Evolutionary conservation across 2,888 invertebrate species (phyloP).

Genomic region (Chrysolina americana): DNA sequence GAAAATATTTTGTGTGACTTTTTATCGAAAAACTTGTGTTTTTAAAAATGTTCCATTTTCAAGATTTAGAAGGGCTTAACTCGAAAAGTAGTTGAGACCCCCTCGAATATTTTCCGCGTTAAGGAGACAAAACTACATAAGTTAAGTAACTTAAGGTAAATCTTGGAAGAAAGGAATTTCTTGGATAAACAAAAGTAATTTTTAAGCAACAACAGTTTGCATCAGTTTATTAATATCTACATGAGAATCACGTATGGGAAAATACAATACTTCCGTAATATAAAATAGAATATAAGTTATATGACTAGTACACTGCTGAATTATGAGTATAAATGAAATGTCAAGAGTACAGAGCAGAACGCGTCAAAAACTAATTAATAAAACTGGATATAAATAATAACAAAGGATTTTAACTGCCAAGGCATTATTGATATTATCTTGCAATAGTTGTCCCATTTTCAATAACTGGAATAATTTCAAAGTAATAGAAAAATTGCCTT

Average conservation of each 20-base stretch:
- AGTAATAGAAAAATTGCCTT: too few species aligned
- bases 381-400: neutral
- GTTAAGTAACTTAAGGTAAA: too few species aligned
- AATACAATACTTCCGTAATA: constrained; percentile 53
- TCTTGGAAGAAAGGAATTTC: too few species aligned
- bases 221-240: constrained; percentile 36
- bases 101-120: too few species aligned
- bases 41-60: too few species aligned
- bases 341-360: constrained; percentile 22
- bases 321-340: constrained; percentile 38
- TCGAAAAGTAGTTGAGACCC: too few species aligned
- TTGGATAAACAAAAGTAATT: neutral
- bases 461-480: too few species aligned
- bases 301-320: constrained; percentile 58
- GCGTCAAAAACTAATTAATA: neutral
- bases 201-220: neutral
- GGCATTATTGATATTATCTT: neutral
- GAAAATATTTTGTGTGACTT: too few species aligned
- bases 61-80: too few species aligned
- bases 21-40: too few species aligned
- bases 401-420: too few species aligned
- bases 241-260: constrained; percentile 48
- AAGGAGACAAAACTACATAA: too few species aligned
- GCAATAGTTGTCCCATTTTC: neutral
- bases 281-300: constrained; percentile 55